Evolutionary conservation across 1,140 invertebrate species (phyloP).

Genomic region (Solen grandis): DNA sequence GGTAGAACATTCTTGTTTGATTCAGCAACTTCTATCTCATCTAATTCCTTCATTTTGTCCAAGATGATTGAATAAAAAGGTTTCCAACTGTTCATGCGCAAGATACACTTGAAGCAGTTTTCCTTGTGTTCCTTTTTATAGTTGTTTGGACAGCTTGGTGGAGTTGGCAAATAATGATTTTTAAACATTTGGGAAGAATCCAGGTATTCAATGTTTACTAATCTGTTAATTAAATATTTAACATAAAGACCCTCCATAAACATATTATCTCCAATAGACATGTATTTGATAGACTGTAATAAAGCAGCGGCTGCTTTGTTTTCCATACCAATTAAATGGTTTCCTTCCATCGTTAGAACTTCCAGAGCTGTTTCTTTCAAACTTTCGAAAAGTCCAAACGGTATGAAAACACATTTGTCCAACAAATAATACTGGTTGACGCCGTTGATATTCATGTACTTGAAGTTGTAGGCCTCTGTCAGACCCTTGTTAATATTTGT

Average conservation of each 20-base stretch:
- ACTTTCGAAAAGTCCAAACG: neutral
- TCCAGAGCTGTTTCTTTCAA: neutral
- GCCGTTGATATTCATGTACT: constrained; percentile 3
- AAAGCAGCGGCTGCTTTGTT: neutral
- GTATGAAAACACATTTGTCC: neutral
- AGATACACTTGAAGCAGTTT: too few relatives aligned
- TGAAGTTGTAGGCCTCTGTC: neutral
- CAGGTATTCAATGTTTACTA: neutral
- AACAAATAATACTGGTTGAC: neutral
- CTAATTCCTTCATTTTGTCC: too few relatives aligned
- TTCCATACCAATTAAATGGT: neutral
- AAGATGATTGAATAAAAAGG: too few relatives aligned
- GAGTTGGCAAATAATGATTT: too few relatives aligned
- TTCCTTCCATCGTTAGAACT: neutral
- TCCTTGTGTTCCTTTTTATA: too few relatives aligned
- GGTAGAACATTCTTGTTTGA: too few relatives aligned
- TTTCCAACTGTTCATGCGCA: too few relatives aligned
- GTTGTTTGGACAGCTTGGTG: too few relatives aligned
- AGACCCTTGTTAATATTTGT: constrained; percentile 11
- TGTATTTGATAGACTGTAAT: neutral
- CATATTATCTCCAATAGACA: constrained; percentile 20
- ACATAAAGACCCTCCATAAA: constrained; percentile 9
- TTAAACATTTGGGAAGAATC: constrained; percentile 21
- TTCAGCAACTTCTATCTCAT: too few relatives aligned
- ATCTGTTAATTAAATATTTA: neutral